These are phyloP conservation scores for Lacanobia wlatinum DNA, from an alignment of 2,888 invertebrate genomes.

Conservation along the genomic window DNA sequence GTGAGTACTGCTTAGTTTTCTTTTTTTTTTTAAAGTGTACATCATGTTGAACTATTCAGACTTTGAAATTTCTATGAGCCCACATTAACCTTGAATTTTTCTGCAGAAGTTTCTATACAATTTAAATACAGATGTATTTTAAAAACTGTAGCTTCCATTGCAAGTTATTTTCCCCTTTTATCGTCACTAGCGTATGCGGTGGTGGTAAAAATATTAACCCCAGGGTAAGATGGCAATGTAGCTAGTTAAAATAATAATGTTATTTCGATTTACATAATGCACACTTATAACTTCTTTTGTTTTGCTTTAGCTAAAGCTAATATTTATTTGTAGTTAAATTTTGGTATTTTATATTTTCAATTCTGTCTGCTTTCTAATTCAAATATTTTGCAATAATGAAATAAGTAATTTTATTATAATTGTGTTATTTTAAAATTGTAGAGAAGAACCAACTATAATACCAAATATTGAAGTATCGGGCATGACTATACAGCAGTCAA, in stretches of 20 bases:
- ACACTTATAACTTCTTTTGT: conserved; percentile 10
- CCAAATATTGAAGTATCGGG: conserved; percentile 97
- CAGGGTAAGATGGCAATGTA: neutral
- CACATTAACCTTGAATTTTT: neutral
- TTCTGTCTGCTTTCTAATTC: conserved; percentile 8
- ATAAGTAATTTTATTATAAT: neutral
- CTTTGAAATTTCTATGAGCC: neutral
- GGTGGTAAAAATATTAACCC: neutral
- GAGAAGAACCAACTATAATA: conserved; percentile 89
- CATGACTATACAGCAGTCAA: conserved; percentile 97
- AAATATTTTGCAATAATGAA: neutral
- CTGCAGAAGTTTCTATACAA: neutral
- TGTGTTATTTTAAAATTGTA: conserved; percentile 59
- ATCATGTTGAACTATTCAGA: conserved; percentile 1
- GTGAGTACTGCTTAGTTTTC: conserved; percentile 75
- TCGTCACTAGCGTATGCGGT: neutral
- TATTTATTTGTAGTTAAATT: neutral
- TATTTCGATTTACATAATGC: conserved; percentile 3
- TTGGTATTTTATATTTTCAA: neutral
- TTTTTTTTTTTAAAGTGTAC: conserved; percentile 39
- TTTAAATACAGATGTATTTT: neutral
- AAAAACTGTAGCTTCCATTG: neutral
- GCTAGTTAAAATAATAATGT: neutral
- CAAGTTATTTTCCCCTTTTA: neutral
- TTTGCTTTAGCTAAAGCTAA: conserved; percentile 6